Evolutionary conservation across 2,888 invertebrate genomes (phyloP), one percentile per base, ranked within the genome.

Genomic region (Athalia cordata): DNA sequence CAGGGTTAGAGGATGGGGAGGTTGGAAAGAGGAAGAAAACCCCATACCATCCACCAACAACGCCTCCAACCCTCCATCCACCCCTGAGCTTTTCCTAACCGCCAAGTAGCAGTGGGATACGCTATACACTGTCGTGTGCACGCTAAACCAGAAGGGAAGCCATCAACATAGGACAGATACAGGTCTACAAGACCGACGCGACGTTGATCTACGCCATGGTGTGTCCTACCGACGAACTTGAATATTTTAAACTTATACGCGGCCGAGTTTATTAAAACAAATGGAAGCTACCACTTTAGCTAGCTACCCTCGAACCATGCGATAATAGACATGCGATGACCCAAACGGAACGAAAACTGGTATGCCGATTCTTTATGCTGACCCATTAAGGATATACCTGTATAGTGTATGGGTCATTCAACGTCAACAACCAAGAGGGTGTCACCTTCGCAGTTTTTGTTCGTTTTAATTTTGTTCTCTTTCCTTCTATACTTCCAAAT

Each of bases 201-300:
- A 72, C 72, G 72, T 72, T 72, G 72, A 72, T 61, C 45, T 72
- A 72, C 72, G 59, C 72, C 72, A 13, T 11, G 72, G 43, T 72
- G 72, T 72, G 72, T 61, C 59, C 72, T 61, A 55, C 8, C 8
- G 55, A 11, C 59, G 49, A 78, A 80, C 82, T 79, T 83, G 2
- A 29, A 29, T 82, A 82, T 80, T 81, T 77, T 74, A 61, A 78
- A 81, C 80, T 80, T 77, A 29, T 29, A 29, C 29, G 29, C 29
- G 59, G 57, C 43, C 78, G 79, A 79, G 74, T 80, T 82, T 80
- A 83, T 82, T 80, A 78, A 79, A 83, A 79, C 62, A 79, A 80
- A 80, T 79, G 78, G 80, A 70, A 47, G 43, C 13, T 4, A 45
- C 15, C 29, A 29, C 29, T 62, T 64, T 52, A 68, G 47, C 52